These are phyloP conservation scores for Furnarius figulus DNA, from an alignment of 2,113 vertebrate genomes.

Conservation along the genomic window DNA sequence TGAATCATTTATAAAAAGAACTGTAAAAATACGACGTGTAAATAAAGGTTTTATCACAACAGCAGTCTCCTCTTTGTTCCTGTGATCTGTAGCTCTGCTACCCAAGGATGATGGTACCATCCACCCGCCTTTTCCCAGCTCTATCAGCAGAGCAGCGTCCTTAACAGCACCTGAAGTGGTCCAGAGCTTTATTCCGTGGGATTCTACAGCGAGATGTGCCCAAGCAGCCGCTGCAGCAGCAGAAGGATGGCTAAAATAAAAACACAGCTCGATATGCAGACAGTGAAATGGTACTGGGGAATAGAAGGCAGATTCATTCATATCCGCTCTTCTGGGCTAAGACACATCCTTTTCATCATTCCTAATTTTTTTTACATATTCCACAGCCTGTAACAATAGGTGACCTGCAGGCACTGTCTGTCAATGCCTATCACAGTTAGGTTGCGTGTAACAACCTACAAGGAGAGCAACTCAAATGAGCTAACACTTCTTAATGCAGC, in stretches of 20 bases:
- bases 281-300: not conserved
- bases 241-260: not conserved
- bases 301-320: not conserved
- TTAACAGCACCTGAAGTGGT: not conserved
- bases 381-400: conserved; percentile 20
- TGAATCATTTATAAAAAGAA: not conserved
- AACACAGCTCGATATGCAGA: not conserved
- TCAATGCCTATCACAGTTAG: conserved; percentile 10
- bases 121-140: not conserved
- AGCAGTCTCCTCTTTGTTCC: not conserved
- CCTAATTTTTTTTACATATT: conserved; percentile 32
- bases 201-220: not conserved
- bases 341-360: not conserved
- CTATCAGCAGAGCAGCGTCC: not conserved
- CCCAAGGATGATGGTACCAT: not conserved
- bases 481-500: not conserved
- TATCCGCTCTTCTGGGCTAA: not conserved
- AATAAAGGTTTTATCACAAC: not conserved
- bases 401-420: conserved; percentile 37
- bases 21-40: not conserved
- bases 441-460: not conserved
- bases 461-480: conserved; percentile 30
- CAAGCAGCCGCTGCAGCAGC: not conserved
- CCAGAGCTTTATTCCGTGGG: not conserved
- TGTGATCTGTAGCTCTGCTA: not conserved